Evolutionary conservation across 1,140 invertebrate genomes (phyloP).

Genomic region (Zophobas morio): DNA sequence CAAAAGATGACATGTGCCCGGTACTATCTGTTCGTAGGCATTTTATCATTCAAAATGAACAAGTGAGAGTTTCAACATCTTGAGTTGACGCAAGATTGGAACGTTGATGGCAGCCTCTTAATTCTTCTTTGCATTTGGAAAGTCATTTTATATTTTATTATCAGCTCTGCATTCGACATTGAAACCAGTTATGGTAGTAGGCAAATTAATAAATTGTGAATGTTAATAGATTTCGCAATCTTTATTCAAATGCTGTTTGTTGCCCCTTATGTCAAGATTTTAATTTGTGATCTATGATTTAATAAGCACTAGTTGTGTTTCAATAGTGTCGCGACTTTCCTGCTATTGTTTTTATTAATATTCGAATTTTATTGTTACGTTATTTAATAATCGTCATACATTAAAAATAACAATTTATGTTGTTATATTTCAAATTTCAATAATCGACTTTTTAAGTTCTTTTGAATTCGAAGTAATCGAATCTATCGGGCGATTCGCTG

Average conservation of each 20-base stretch:
- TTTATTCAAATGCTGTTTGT: background rate
- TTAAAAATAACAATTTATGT: too few species aligned
- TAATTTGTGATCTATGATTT: background rate
- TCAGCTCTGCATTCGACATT: background rate
- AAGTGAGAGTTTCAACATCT: constrained; percentile 14
- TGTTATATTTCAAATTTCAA: too few species aligned
- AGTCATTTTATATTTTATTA: background rate
- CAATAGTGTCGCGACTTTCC: too few species aligned
- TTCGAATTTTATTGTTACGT: too few species aligned
- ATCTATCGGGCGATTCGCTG: too few species aligned
- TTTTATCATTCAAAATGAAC: constrained; percentile 2
- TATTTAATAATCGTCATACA: too few species aligned
- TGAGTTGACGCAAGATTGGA: constrained; percentile 5
- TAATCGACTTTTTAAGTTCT: too few species aligned
- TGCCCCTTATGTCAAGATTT: background rate
- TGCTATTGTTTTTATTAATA: too few species aligned
- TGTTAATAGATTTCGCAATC: constrained; percentile 1
- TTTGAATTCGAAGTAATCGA: too few species aligned
- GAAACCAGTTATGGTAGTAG: constrained; percentile 17
- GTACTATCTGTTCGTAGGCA: background rate
- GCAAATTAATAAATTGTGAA: constrained; percentile 20
- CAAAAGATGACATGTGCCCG: background rate
- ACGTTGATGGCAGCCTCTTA: constrained; percentile 6
- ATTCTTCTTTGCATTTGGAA: background rate
- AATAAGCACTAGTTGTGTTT: too few species aligned